phyloP scores from a whole-genome alignment of 1,140 invertebrate genomes.

The Cherax quadricarinatus region DNA sequence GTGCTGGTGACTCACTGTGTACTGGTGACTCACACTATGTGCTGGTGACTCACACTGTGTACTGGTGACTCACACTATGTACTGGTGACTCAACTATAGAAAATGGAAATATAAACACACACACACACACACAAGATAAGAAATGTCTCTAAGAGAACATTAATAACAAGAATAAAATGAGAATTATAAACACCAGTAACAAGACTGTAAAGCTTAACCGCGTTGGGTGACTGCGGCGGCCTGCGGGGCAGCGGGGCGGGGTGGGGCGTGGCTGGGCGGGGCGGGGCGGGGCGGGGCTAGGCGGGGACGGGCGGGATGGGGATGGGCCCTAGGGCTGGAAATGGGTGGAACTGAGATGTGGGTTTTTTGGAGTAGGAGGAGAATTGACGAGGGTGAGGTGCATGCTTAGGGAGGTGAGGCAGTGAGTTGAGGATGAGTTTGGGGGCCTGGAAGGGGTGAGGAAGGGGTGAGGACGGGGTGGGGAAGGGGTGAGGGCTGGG shows the following conservation, averaged over 20 bases:
- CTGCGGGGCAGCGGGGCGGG: constrained; percentile 18
- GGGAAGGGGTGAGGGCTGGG: neutral
- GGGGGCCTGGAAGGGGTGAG: neutral
- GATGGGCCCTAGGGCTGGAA: neutral
- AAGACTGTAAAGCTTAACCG: constrained; percentile 39
- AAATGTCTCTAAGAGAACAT: constrained; percentile 41
- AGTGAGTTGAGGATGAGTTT: no score
- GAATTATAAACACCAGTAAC: constrained; percentile 36
- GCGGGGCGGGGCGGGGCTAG: neutral
- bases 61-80: neutral
- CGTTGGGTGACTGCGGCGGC: constrained; percentile 23
- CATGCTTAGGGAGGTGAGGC: neutral
- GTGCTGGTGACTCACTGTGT: no score
- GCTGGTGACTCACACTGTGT: no score
- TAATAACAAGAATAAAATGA: constrained; percentile 52
- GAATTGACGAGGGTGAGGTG: no score
- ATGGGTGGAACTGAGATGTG: neutral
- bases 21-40: no score
- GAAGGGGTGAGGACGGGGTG: neutral
- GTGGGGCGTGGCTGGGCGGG: neutral
- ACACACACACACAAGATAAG: constrained; percentile 45
- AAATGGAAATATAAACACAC: constrained; percentile 46
- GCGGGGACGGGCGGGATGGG: neutral
- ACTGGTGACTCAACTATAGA: constrained; percentile 23
- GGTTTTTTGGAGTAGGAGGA: no score